A percentile compares a stretch with the other conserved stretches of the same genome.
Conservation (phyloP, 2,888 invertebrate genomes). For the Hypomecis punctinalis region DNA sequence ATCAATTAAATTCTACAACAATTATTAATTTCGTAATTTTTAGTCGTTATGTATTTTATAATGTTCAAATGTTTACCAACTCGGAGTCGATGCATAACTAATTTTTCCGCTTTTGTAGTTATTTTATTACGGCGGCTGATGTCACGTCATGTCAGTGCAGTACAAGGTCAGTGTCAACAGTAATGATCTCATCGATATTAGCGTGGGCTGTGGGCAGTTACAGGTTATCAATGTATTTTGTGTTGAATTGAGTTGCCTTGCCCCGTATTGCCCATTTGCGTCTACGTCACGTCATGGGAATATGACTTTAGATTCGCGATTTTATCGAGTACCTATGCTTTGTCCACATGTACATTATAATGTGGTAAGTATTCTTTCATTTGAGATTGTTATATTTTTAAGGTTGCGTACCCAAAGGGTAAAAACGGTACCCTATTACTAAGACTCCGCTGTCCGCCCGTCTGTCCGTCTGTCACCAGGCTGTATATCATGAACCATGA, state of each 20-base stretch:
- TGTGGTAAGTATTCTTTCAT: slow-evolving; percentile 2
- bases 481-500: too few species aligned
- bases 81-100: slow-evolving; percentile 43
- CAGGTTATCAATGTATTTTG: slow-evolving; percentile 61
- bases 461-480: too few species aligned
- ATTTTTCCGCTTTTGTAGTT: slow-evolving; percentile 59
- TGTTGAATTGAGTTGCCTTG: slow-evolving; percentile 54
- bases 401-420: too few species aligned
- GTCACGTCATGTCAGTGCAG: slow-evolving; percentile 70
- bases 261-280: slow-evolving; percentile 25
- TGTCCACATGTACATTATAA: slow-evolving; percentile 3
- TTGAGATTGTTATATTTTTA: neutral
- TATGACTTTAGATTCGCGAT: slow-evolving; percentile 20
- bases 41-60: slow-evolving; percentile 2
- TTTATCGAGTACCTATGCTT: slow-evolving; percentile 7
- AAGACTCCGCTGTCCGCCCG: too few species aligned
- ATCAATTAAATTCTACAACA: too few species aligned
- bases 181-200: slow-evolving; percentile 77
- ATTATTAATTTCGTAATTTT: neutral
- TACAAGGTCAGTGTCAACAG: slow-evolving; percentile 78
- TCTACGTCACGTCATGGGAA: slow-evolving; percentile 39
- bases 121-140: slow-evolving; percentile 68
- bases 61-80: slow-evolving; percentile 27
- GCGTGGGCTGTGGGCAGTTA: slow-evolving; percentile 57
- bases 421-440: too few species aligned